Percentiles rank a stretch among this genome's conserved stretches.
Conservation (phyloP, 2,888 invertebrate species). For the Drosophila longiperda region DNA sequence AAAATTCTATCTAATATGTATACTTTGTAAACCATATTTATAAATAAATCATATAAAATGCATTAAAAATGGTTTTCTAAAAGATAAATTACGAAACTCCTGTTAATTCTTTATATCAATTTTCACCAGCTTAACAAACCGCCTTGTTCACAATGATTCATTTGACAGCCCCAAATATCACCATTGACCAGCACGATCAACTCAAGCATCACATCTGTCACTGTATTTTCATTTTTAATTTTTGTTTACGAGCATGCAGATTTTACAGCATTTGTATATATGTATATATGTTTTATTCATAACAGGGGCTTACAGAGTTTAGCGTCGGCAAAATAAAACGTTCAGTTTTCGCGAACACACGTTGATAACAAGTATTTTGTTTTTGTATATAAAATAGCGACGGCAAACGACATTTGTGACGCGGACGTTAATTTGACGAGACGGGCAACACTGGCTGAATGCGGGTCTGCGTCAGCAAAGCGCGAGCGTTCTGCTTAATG, state of each 20-base stretch:
- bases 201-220: neutral
- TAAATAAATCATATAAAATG: neutral
- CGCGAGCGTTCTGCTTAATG: neutral
- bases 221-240: neutral
- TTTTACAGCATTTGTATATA: neutral
- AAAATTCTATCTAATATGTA: neutral
- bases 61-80: neutral
- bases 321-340: conserved; percentile 17
- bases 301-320: neutral
- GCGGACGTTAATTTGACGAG: conserved; percentile 19
- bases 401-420: conserved; percentile 12
- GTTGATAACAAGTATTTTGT: neutral
- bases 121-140: neutral
- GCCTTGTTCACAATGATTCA: neutral
- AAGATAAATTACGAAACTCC: neutral
- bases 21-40: neutral
- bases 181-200: neutral
- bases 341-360: neutral
- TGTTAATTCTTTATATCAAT: neutral
- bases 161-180: neutral
- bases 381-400: conserved; percentile 8
- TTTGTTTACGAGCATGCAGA: neutral
- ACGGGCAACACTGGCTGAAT: conserved; percentile 25
- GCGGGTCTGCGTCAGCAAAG: conserved; percentile 7
- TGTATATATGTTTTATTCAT: neutral